phyloP scores from a whole-genome alignment of 92 coral and sea anemone species.

The Epizoanthus fatuus region DNA sequence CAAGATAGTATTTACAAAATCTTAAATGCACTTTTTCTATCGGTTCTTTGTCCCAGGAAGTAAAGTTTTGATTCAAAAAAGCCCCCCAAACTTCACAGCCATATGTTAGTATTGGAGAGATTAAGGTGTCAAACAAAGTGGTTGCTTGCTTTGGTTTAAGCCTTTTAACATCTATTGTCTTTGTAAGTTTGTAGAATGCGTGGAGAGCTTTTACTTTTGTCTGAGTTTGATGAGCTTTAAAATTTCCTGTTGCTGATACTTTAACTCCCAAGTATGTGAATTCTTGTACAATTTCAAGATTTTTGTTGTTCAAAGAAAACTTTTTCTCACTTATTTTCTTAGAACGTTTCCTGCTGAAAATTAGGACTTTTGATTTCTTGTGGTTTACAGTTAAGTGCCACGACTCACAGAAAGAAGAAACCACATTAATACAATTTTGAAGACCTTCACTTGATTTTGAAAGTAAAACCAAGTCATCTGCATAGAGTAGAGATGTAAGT shows the following conservation, averaged over 20 bases:
- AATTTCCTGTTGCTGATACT: neutral
- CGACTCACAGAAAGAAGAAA: too few species aligned
- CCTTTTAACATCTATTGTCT: neutral
- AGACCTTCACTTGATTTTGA: slow-evolving; percentile 30
- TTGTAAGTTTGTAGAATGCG: neutral
- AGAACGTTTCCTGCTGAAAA: too few species aligned
- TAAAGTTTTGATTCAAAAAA: slow-evolving; percentile 23
- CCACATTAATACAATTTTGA: neutral
- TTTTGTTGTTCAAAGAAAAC: neutral
- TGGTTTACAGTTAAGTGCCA: too few species aligned
- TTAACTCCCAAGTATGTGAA: neutral
- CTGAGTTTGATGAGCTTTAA: neutral
- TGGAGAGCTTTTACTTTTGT: too few species aligned
- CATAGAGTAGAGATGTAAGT: slow-evolving; percentile 27
- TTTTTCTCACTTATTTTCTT: too few species aligned
- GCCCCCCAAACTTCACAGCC: slow-evolving; percentile 59
- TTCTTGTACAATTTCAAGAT: slow-evolving; percentile 7
- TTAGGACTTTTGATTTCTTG: too few species aligned
- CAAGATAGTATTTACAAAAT: slow-evolving; percentile 55
- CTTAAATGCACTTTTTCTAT: slow-evolving; percentile 56
- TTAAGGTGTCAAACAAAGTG: neutral
- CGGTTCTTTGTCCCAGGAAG: slow-evolving; percentile 56
- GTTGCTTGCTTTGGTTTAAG: slow-evolving; percentile 18
- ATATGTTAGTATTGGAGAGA: slow-evolving; percentile 53
- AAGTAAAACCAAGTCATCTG: slow-evolving; percentile 34